A percentile compares a stretch with the other conserved stretches of the same genome.
Conservation (phyloP, 1,140 invertebrate genomes). For the Drosophila prosaltans region DNA sequence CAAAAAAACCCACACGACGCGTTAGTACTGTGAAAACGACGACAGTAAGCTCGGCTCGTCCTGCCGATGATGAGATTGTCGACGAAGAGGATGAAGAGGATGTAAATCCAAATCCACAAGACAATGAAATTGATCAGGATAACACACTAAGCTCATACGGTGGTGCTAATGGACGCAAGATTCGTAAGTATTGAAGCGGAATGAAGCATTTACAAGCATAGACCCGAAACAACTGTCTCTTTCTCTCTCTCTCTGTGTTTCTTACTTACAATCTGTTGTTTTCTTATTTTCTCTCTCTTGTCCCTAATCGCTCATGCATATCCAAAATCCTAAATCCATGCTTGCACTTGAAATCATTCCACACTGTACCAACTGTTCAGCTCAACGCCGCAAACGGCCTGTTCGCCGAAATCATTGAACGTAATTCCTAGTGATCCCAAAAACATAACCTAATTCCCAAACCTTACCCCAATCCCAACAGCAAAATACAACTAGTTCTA, state of each 20-base stretch:
- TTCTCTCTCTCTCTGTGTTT: constrained; percentile 62
- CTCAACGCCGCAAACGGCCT: constrained; percentile 62
- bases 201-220: constrained; percentile 58
- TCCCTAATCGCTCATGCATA: constrained; percentile 58
- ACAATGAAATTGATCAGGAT: constrained; percentile 84
- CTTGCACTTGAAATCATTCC: constrained; percentile 31
- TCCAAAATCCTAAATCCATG: constrained; percentile 22
- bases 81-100: constrained; percentile 84
- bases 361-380: constrained; percentile 36
- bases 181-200: constrained; percentile 85
- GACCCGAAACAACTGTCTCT: constrained; percentile 77
- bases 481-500: constrained; percentile 33
- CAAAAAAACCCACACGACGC: constrained; percentile 83
- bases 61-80: constrained; percentile 62
- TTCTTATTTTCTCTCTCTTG: constrained; percentile 65
- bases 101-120: constrained; percentile 82
- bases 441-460: not conserved
- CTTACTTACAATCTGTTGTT: constrained; percentile 11
- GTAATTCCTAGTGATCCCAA: not conserved
- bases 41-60: constrained; percentile 42
- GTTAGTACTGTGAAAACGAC: constrained; percentile 56
- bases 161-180: constrained; percentile 82
- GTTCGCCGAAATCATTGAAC: constrained; percentile 47
- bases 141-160: constrained; percentile 83
- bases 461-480: constrained; percentile 35